Base-by-base conservation (phyloP, 2,797 vertebrate genomes). In the Parauchenoglanis punctatus region DNA sequence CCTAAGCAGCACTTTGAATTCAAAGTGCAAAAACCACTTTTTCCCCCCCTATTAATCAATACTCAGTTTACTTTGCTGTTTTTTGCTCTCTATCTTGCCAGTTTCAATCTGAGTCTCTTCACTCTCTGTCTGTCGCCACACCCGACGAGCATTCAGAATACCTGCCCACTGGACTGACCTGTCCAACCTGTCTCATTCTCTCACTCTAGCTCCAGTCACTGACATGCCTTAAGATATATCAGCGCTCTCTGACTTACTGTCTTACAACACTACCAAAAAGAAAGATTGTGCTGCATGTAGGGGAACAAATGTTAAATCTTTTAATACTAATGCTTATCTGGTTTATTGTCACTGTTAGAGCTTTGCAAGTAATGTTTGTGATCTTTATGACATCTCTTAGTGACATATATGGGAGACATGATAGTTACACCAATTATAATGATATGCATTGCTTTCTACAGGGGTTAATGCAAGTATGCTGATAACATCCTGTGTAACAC, bases 181-280 rank as follows among this genome's bases (percentile, higher is more conserved):
- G 96, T 95, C 91, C 4, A 86, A 95, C 95, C 93, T 92, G 95
- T 91, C 91, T n/a, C 92, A 92, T 94, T 65, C 78, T 86, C 72
- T 85, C 76, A 86, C 75, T 85, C 7, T 58, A 78, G 28, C 89
- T 88, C 13, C 84, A 56, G 86, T 86, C 76, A 77, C 20, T 67
- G 80, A 63, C 87, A 91, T 91, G 83, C 84, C 49, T 84, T 25
- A 82, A 86, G 76, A 88, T 28, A 84, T 67, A 83, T 88, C 68
- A 67, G 58, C 46, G 20, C 67, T 68, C n/a, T 73, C 13, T 35
- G 73, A 81, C 35, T 82, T 63, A 67, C 65, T 88, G 46, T 20
- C n/a, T 73, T 49, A 59, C 31, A 17, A 25, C 49, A 87, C 10
- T 46, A 12, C 68, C 15, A 86, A 0, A 46, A 63, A 63, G 31